Evolutionary conservation across 2,797 vertebrate genomes (phyloP), one percentile per base, ranked within the genome.

Genomic region (Anguilla marmorata): DNA sequence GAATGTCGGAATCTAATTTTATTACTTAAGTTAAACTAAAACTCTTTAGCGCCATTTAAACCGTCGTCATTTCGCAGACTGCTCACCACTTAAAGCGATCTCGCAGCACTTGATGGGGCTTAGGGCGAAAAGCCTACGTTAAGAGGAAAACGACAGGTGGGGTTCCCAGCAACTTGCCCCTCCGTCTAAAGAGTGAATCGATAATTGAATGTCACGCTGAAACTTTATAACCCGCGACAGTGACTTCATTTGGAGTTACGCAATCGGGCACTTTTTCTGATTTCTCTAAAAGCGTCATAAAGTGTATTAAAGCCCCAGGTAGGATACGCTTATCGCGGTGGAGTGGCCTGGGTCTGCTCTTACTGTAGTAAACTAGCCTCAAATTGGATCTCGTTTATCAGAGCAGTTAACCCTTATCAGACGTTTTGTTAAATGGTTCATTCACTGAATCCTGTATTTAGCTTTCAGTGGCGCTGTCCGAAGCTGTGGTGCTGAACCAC

Each of bases 401-500:
- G 11, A 41, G 33, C 11, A 37, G 30, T 33, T 19, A 41, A 41
- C 27, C 16, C 41, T 1, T 12, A 37, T 37, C 72, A 37, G 1
- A 37, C 33, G 5, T 30, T 41, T 6, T n/a, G 3, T 4, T 63
- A n/a, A 2, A 2, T 74, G 27, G 7, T 74, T 37, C 3, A 41
- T 76, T 37, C 37, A 12, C 9, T 11, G 72, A 33, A 6, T 79
- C 12, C 33, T 79, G 37, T 74, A 74, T 14, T 79, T 79, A 21
- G 21, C 79, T 9, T 21, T 14, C 52, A 4, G 9, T 14, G 88
- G 90, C 90, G 86, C 91, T 92, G 88, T 91, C 86, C 89, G 37
- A 1, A 27, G 85, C 30, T 24, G 88, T n/a, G 91, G 91, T 91
- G 89, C 91, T 92, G 91, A 90, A 91, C 66, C 69, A 24, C 14